These are phyloP conservation scores for Anableps anableps DNA, from an alignment of 2,797 vertebrate species.

Conservation along the genomic window DNA sequence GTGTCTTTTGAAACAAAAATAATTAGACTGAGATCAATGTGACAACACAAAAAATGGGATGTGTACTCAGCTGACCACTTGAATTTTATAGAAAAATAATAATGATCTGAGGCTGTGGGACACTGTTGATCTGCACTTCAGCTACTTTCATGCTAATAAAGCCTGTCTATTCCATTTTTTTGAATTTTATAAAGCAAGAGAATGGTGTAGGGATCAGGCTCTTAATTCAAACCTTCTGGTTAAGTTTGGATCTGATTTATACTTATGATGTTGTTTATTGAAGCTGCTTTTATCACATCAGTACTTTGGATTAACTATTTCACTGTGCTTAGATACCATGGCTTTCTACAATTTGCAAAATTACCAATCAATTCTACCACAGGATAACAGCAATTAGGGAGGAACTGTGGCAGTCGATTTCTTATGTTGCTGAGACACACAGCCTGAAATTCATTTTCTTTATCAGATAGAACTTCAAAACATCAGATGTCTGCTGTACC, in stretches of 20 bases:
- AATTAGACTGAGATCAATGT: constrained; percentile 58
- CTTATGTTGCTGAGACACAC: constrained; percentile 48
- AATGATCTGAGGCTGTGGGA: constrained; percentile 15
- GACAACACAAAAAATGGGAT: constrained; percentile 44
- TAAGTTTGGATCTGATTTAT: neutral
- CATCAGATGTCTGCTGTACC: constrained; percentile 46
- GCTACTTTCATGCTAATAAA: neutral
- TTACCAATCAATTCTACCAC: constrained; percentile 39
- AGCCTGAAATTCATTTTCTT: constrained; percentile 58
- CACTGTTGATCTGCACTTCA: neutral
- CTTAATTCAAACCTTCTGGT: neutral
- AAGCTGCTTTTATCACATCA: constrained; percentile 1
- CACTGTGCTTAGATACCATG: neutral
- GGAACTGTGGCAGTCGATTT: constrained; percentile 51
- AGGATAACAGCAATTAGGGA: constrained; percentile 47
- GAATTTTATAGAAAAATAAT: constrained; percentile 13
- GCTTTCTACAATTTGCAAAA: neutral
- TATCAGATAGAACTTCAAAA: constrained; percentile 76
- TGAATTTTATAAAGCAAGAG: neutral
- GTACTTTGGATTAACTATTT: neutral
- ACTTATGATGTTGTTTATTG: neutral
- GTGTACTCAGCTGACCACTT: constrained; percentile 20
- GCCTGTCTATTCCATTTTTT: neutral
- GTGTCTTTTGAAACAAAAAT: constrained; percentile 56
- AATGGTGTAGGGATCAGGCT: neutral